Evolutionary conservation across 2,888 invertebrate species (phyloP).

Genomic region (Spilarctia lutea): DNA sequence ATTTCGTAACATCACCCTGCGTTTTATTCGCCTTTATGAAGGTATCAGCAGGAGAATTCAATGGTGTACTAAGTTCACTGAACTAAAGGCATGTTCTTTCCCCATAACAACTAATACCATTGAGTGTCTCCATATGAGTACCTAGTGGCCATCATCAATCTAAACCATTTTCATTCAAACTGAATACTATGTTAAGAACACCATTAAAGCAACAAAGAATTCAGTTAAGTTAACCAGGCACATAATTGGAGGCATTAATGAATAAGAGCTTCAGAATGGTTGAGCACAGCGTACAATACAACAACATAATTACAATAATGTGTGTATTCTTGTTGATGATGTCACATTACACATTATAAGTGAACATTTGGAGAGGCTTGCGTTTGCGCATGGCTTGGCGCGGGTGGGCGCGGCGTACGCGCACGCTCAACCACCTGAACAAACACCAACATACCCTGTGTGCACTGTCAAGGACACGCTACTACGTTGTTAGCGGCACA

Average conservation of each 20-base stretch:
- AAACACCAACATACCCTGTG: constrained; percentile 45
- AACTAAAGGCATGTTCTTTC: not conserved
- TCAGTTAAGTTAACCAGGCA: constrained; percentile 5
- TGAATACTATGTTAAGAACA: not conserved
- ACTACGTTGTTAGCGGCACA: constrained; percentile 9
- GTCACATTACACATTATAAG: constrained; percentile 46
- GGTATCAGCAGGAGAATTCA: not conserved
- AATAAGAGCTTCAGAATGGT: constrained; percentile 20
- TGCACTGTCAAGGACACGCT: constrained; percentile 47
- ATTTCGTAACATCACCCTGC: not conserved
- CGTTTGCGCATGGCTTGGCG: constrained; percentile 19
- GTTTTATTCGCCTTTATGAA: not conserved
- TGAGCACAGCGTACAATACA: constrained; percentile 16
- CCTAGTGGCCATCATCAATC: not conserved
- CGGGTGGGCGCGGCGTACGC: constrained; percentile 34
- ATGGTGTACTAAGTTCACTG: not conserved
- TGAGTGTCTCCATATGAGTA: not conserved
- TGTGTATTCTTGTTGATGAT: constrained; percentile 50
- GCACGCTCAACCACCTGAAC: constrained; percentile 44
- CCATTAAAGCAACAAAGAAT: constrained; percentile 4
- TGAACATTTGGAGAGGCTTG: constrained; percentile 36
- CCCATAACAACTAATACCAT: not conserved
- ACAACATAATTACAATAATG: constrained; percentile 38
- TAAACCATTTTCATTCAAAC: not conserved
- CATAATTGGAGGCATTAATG: constrained; percentile 19